Conservation (phyloP, 2,113 vertebrate species). For the Podarcis muralis region DNA sequence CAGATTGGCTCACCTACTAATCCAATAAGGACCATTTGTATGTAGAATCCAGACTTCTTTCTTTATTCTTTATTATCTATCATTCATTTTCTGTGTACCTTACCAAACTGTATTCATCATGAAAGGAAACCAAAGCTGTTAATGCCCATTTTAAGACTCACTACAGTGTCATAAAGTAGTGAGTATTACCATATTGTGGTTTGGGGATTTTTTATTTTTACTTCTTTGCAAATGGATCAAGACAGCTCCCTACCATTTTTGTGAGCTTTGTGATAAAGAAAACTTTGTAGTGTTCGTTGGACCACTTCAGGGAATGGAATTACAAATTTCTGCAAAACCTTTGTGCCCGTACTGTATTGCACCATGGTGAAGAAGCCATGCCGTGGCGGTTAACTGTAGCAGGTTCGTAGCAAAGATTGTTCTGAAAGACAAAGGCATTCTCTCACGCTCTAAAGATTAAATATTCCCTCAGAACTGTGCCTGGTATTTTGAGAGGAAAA, state of each 20-base stretch:
- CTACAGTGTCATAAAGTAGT: not conserved
- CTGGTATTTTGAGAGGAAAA: not conserved
- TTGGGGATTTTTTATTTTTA: not conserved
- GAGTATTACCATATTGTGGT: not conserved
- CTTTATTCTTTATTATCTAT: not conserved
- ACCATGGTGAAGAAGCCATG: not conserved
- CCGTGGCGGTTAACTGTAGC: not conserved
- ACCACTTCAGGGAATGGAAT: not conserved
- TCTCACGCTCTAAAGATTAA: not conserved
- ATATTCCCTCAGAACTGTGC: not conserved
- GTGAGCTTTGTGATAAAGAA: not conserved
- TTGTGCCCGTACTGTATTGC: not conserved
- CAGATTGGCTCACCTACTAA: not conserved
- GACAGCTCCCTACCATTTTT: not conserved
- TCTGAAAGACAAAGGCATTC: not conserved
- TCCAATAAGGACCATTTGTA: not conserved
- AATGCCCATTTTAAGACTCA: not conserved
- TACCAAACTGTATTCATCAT: not conserved
- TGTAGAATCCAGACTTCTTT: not conserved
- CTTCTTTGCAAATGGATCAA: not conserved
- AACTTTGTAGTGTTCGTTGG: rapidly evolving
- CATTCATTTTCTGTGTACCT: not conserved
- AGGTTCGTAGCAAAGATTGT: not conserved
- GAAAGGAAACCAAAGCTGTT: not conserved
- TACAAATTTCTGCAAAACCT: slow-evolving; percentile 8